Evolutionary conservation across 2,113 vertebrate species (phyloP), one percentile per base, ranked within the genome.

Genomic region (Zeus faber): DNA sequence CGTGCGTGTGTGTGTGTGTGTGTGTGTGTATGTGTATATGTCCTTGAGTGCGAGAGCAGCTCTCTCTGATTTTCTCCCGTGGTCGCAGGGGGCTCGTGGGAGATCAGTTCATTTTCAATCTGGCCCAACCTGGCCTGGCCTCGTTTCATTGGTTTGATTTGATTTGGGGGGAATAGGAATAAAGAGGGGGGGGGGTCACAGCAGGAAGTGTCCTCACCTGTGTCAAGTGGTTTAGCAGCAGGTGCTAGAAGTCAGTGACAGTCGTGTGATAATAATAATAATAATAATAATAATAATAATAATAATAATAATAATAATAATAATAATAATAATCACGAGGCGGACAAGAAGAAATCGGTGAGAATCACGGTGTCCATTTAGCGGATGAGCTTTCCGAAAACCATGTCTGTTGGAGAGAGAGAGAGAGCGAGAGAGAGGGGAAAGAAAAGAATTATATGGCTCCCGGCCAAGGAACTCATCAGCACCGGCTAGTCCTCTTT

Each of bases 171-270:
- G 6, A 40, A 11, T 18, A 33, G 33, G 33, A 37, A 37, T 37
- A n/a, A 37, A 37, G n/a, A 55, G n/a, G 17, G 18, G 53, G 10
- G n/a, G 9, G 49, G 45, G 69, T 66, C 60, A 37, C 21, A 58
- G 33, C 23, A 33, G 31, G 39, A 53, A 62, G 63, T 79, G 72
- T 79, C 82, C 67, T 68, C 72, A 62, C 59, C 51, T 63, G 61
- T 72, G 67, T 79, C 60, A 62, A 70, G 75, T 74, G 79, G 49
- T 70, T 79, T 59, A 81, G 62, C 69, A 73, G 60, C 55, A 37
- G 62, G 70, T 66, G 58, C 67, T 75, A 81, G 75, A 85, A 79
- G 79, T 70, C 57, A 82, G 84, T 84, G 84, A 67, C 56, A 64
- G 62, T 54, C 49, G 52, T 37, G 33, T 80, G 83, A 37, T n/a